Conservation (phyloP, 2,797 vertebrate genomes). For the Lagocephalus sceleratus region DNA sequence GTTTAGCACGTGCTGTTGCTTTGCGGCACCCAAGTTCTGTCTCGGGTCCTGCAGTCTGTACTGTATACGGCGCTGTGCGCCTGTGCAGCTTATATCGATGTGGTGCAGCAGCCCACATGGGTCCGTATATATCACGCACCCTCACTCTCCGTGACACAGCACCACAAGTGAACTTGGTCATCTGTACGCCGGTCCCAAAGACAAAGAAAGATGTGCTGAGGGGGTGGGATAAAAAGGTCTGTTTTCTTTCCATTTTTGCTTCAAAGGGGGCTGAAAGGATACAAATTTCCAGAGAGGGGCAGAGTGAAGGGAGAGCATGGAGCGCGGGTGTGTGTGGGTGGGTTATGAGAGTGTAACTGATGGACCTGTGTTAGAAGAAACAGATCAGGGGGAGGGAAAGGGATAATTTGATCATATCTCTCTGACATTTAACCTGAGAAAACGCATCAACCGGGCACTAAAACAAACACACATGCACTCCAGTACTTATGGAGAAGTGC, state of each 20-base stretch:
- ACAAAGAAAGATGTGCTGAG: neutral
- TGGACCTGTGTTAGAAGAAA: slow-evolving; percentile 10
- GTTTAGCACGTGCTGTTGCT: slow-evolving; percentile 28
- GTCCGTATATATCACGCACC: slow-evolving; percentile 64
- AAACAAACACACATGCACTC: neutral
- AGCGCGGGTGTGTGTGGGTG: neutral
- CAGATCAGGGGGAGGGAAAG: slow-evolving; percentile 2
- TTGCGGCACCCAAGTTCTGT: slow-evolving; percentile 39
- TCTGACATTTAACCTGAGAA: slow-evolving; percentile 19
- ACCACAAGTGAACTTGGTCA: slow-evolving; percentile 57
- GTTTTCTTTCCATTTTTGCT: neutral
- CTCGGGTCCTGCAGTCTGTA: slow-evolving; percentile 20
- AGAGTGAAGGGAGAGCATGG: neutral
- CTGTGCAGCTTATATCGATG: slow-evolving; percentile 60
- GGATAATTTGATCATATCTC: slow-evolving; percentile 15
- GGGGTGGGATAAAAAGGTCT: neutral
- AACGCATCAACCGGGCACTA: slow-evolving; percentile 4
- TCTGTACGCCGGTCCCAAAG: slow-evolving; percentile 37
- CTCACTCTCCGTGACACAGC: slow-evolving; percentile 68
- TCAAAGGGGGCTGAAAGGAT: neutral
- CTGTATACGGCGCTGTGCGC: slow-evolving; percentile 43
- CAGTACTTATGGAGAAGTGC: too few relatives aligned
- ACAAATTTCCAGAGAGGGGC: slow-evolving; percentile 1
- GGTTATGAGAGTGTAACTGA: slow-evolving; percentile 7
- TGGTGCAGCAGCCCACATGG: slow-evolving; percentile 64